These are phyloP conservation scores for Zele albiditarsus DNA, from an alignment of 2,888 invertebrate species.

Conservation along the genomic window DNA sequence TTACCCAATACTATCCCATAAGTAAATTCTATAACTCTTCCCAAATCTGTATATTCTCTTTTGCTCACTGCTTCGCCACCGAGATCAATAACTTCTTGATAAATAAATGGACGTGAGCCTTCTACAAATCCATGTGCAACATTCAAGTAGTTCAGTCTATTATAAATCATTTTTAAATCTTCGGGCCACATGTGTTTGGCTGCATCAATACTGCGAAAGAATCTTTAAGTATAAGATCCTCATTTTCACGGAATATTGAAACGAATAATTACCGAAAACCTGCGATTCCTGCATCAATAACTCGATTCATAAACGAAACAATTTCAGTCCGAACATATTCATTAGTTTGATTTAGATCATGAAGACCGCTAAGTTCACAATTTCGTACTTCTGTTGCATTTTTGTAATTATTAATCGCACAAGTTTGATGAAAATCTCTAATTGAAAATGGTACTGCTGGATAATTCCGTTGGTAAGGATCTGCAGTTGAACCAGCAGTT, in stretches of 20 bases:
- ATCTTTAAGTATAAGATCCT: constrained; percentile 1
- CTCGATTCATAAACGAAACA: constrained; percentile 78
- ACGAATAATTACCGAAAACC: constrained; percentile 79
- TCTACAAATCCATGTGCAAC: constrained; percentile 78
- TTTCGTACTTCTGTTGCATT: constrained; percentile 80
- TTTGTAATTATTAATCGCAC: constrained; percentile 79
- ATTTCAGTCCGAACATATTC: constrained; percentile 80
- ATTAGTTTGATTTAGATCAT: constrained; percentile 83
- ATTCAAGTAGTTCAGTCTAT: constrained; percentile 77
- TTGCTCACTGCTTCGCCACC: constrained; percentile 74
- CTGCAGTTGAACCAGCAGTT: constrained; percentile 78
- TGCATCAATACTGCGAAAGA: constrained; percentile 78
- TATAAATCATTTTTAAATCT: constrained; percentile 81
- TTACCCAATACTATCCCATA: constrained; percentile 76
- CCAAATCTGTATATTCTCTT: constrained; percentile 72
- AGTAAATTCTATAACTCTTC: constrained; percentile 86
- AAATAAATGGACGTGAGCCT: constrained; percentile 80
- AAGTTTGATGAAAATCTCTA: constrained; percentile 81
- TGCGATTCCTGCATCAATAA: constrained; percentile 84
- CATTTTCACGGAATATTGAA: constrained; percentile 7
- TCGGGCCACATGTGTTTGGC: constrained; percentile 87
- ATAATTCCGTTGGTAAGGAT: constrained; percentile 75
- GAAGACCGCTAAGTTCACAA: constrained; percentile 82
- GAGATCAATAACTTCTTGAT: constrained; percentile 86
- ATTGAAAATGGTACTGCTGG: constrained; percentile 80